phyloP scores from a whole-genome alignment of 2,888 invertebrate genomes.

The Tenthredo distinguenda region DNA sequence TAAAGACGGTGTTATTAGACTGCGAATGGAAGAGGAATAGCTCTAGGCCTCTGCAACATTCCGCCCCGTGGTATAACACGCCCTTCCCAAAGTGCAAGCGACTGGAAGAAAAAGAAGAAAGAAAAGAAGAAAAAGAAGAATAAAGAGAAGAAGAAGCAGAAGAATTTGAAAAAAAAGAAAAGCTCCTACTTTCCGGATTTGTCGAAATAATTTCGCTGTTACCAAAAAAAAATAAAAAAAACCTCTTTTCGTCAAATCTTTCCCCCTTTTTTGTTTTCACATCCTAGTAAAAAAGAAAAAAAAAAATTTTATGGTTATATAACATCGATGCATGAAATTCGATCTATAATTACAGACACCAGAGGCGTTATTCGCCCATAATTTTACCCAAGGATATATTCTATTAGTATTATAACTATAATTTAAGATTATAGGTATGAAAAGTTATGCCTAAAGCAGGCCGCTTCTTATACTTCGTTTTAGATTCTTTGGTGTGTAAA shows the following conservation, averaged over 20 bases:
- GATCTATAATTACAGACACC: slow-evolving; percentile 63
- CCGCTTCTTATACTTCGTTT: background rate
- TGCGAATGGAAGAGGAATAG: slow-evolving; percentile 43
- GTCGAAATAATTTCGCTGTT: background rate
- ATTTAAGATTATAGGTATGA: slow-evolving; percentile 64
- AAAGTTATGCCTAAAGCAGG: background rate
- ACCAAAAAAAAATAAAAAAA: background rate
- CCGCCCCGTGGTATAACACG: background rate
- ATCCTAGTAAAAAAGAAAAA: no score
- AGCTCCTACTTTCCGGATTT: background rate
- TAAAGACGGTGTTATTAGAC: slow-evolving; percentile 64
- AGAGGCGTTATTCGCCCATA: slow-evolving; percentile 61
- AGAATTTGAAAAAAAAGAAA: background rate
- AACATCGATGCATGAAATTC: slow-evolving; percentile 36
- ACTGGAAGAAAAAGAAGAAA: background rate
- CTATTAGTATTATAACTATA: slow-evolving; percentile 67
- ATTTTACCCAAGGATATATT: slow-evolving; percentile 70
- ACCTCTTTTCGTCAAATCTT: no score
- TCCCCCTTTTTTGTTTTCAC: no score
- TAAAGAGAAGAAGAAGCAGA: background rate
- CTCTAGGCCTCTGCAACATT: slow-evolving; percentile 1
- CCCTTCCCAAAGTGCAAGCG: background rate
- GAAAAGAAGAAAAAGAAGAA: background rate
- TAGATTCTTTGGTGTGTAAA: background rate
- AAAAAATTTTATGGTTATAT: no score